A percentile compares a stretch with the other conserved stretches of the same genome.
Evolutionary conservation across 2,888 invertebrate genomes (phyloP).

Genomic region (Bellardia bayeri): DNA sequence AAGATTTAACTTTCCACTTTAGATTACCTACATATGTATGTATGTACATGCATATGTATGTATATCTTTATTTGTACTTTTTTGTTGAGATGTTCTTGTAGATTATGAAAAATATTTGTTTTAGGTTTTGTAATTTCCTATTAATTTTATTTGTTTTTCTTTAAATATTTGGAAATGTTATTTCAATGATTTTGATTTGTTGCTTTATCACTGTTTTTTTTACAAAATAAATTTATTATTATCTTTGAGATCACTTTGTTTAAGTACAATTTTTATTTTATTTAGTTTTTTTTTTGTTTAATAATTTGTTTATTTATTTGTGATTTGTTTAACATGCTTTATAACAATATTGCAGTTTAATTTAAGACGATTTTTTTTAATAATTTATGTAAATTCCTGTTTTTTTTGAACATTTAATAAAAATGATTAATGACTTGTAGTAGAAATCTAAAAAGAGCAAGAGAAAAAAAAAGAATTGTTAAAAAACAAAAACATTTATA

Average conservation of each 20-base stretch:
- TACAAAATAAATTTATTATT: conserved; percentile 28
- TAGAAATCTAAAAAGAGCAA: conserved; percentile 34
- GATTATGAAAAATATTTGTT: conserved; percentile 46
- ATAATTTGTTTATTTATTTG: conserved; percentile 43
- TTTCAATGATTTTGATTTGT: conserved; percentile 30
- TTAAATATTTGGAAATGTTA: not conserved
- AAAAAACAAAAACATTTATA: not conserved
- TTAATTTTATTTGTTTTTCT: not conserved
- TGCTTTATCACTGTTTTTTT: conserved; percentile 6
- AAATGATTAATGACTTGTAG: conserved; percentile 18
- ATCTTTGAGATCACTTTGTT: conserved; percentile 49
- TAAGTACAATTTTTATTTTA: conserved; percentile 28
- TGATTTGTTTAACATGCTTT: conserved; percentile 55
- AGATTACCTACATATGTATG: conserved; percentile 28
- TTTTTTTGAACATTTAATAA: not conserved
- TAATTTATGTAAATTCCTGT: conserved; percentile 39
- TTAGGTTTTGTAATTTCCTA: conserved; percentile 3
- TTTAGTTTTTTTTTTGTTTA: conserved; percentile 29
- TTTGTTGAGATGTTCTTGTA: conserved; percentile 53
- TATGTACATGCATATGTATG: not conserved
- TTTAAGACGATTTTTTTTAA: conserved; percentile 37
- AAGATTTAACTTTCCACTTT: conserved; percentile 59
- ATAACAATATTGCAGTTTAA: conserved; percentile 28
- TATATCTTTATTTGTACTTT: conserved; percentile 39
- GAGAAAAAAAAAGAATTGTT: not conserved